Evolutionary conservation across 2,888 invertebrate species (phyloP), one percentile per base, ranked within the genome.

Genomic region (Pseudococcus jackbeardsleyi): DNA sequence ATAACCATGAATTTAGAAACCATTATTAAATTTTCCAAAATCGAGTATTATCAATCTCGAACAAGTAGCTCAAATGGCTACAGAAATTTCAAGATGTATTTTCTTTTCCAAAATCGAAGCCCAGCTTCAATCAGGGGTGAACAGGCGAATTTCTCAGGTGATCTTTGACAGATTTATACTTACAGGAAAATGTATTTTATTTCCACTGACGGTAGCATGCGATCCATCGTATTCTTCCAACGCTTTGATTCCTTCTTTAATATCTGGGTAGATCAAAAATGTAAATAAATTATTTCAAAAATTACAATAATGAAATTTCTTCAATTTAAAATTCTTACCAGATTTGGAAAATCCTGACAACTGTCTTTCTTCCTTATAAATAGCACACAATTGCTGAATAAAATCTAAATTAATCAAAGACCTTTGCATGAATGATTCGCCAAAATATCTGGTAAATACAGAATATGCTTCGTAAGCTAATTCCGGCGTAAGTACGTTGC

Each of bases 391-490:
- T 50, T 94, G 94, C 79, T 95, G 93, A 86, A 98, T 94, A 9
- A 96, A 94, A 89, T 95, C 94, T 90, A 95, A 94, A 92, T 98
- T 98, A 90, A 95, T 94, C 50, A 96, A 92, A 8, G 95, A 94
- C 26, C 94, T 93, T 90, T 95, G 94, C 93, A 96, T 93, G 0
- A 94, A 93, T 72, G 94, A 93, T 7, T 94, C 93, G 1, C 96
- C 96, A 11, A 96, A 93, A 90, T 95, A 94, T 90, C 94, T 94
- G 77, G 94, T 93, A 91, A 97, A 96, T 50, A 89, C 77, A n/a
- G 88, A 86, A 91, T 97, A 98, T 0, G 97, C 94, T 88, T 94
- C 94, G 91, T 97, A 95, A 0, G 98, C 98, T 89, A 99, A 92
- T 91, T 96, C 95, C 4, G 95, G 94, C 22, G 96, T 96, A 91